Evolutionary conservation across 2,888 invertebrate genomes (phyloP).

Genomic region (Dryadula phaetusa): DNA sequence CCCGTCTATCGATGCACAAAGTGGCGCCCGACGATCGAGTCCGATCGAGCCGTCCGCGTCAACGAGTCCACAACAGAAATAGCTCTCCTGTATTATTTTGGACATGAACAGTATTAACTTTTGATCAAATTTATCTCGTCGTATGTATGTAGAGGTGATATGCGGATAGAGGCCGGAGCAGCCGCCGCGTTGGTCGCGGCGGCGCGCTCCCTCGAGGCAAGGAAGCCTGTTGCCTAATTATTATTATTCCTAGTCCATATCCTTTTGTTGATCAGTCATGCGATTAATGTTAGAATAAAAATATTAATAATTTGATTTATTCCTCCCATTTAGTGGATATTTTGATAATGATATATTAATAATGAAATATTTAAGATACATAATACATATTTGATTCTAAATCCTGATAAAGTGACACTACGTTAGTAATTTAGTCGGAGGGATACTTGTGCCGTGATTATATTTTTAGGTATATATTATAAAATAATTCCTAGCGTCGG

Average conservation of each 20-base stretch:
- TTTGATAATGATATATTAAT: constrained; percentile 85
- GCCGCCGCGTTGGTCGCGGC: constrained; percentile 39
- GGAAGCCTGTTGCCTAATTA: constrained; percentile 78
- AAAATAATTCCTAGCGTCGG: constrained; percentile 85
- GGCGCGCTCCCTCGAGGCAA: constrained; percentile 58
- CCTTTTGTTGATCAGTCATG: constrained; percentile 85
- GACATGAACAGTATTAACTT: constrained; percentile 80
- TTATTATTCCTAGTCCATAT: constrained; percentile 84
- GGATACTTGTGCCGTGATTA: constrained; percentile 85
- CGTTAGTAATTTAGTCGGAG: constrained; percentile 84
- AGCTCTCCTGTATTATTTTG: constrained; percentile 73
- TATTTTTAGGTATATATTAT: constrained; percentile 85
- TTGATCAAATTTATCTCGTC: constrained; percentile 75
- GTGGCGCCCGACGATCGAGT: constrained; percentile 76
- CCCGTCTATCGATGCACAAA: constrained; percentile 81
- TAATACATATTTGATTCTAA: constrained; percentile 85
- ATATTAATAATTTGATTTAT: constrained; percentile 85
- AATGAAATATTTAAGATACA: constrained; percentile 85
- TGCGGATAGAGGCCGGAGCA: constrained; percentile 64
- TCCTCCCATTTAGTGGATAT: constrained; percentile 85
- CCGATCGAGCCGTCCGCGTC: constrained; percentile 64
- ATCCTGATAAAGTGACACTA: constrained; percentile 85
- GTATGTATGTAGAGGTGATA: constrained; percentile 80
- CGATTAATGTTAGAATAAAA: constrained; percentile 83
- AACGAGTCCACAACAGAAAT: constrained; percentile 67